Evolutionary conservation across 2,888 invertebrate species (phyloP).

Genomic region (Aphodius granarius): DNA sequence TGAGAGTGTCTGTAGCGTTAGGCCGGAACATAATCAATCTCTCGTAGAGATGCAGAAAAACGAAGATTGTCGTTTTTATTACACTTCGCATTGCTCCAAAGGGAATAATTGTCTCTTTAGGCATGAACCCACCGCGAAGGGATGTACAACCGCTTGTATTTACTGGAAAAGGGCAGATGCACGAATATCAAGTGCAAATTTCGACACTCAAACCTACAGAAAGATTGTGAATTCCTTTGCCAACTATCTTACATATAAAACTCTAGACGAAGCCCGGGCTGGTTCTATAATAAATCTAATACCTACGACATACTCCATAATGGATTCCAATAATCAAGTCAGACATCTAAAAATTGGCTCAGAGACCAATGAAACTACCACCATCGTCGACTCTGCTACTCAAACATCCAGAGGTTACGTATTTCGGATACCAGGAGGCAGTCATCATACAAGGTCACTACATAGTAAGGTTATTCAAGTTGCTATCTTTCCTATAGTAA

Average conservation of each 20-base stretch:
- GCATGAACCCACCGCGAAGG: not conserved
- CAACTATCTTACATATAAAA: slow-evolving; percentile 42
- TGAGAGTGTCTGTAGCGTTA: too few species aligned
- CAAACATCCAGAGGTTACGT: slow-evolving; percentile 67
- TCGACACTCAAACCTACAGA: not conserved
- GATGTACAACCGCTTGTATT: not conserved
- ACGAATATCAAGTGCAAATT: not conserved
- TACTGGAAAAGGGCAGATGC: not conserved
- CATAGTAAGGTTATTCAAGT: too few species aligned
- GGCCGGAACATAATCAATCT: too few species aligned
- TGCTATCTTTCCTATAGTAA: too few species aligned
- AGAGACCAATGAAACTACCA: slow-evolving; percentile 33
- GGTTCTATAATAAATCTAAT: not conserved
- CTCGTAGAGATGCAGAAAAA: not conserved
- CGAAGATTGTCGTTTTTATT: not conserved
- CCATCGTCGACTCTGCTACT: slow-evolving; percentile 33
- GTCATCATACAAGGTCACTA: too few species aligned
- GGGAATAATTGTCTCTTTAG: not conserved
- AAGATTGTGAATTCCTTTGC: slow-evolving; percentile 43
- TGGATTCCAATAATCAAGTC: not conserved
- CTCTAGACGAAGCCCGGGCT: slow-evolving; percentile 33
- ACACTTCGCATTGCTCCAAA: not conserved
- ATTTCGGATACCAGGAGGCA: slow-evolving; percentile 30
- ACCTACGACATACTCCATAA: not conserved
- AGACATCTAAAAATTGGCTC: slow-evolving; percentile 35